Conservation (phyloP, 2,888 invertebrate species). For the Phalera bucephala region DNA sequence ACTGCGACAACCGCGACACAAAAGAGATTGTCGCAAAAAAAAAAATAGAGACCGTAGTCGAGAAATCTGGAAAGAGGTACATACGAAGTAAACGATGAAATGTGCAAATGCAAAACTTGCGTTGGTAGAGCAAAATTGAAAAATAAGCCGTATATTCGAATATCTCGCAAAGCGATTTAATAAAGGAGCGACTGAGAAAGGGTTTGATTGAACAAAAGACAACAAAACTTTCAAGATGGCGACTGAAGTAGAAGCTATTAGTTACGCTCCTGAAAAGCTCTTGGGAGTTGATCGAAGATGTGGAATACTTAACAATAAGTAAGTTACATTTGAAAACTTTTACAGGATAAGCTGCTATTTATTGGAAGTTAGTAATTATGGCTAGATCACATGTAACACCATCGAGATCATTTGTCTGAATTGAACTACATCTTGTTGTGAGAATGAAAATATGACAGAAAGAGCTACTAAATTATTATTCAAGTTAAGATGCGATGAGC, state of each 20-base stretch:
- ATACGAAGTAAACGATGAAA: constrained; percentile 1
- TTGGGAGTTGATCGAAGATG: too few species aligned
- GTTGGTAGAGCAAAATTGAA: constrained; percentile 1
- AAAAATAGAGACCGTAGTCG: constrained; percentile 2
- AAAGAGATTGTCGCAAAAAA: constrained; percentile 14
- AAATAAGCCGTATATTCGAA: constrained; percentile 1
- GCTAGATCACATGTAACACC: too few species aligned
- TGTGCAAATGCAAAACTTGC: constrained; percentile 5
- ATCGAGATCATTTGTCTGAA: too few species aligned
- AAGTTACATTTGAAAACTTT: too few species aligned
- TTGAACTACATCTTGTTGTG: too few species aligned
- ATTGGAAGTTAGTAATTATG: too few species aligned
- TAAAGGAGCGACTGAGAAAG: neutral
- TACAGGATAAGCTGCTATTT: too few species aligned
- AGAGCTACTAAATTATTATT: too few species aligned
- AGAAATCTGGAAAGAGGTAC: constrained; percentile 1
- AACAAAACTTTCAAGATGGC: constrained; percentile 7
- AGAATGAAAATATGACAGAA: too few species aligned
- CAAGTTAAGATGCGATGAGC: too few species aligned
- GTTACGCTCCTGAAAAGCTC: too few species aligned
- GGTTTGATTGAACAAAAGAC: constrained; percentile 5
- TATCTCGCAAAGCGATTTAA: constrained; percentile 4
- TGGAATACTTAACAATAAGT: too few species aligned
- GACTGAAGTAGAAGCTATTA: constrained; percentile 1
- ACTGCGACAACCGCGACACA: constrained; percentile 14